A percentile compares a stretch with the other conserved stretches of the same genome.
Evolutionary conservation across 2,888 invertebrate genomes (phyloP).

Genomic region (Pristionchus entomophagus): DNA sequence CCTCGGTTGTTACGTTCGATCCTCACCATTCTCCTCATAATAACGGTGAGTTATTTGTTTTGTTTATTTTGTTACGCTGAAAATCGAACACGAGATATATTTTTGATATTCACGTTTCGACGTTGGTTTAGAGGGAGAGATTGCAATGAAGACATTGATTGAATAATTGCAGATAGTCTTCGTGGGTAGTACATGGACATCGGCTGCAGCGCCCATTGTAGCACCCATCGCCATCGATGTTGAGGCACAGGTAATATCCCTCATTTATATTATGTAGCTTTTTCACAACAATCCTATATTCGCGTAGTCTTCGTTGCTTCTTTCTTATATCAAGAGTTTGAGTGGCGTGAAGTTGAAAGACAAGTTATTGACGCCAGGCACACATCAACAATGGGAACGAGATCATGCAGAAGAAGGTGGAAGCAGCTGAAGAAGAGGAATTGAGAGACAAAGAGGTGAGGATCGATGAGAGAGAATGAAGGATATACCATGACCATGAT

Average conservation of each 20-base stretch:
- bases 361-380: not conserved
- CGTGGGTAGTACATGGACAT: not conserved
- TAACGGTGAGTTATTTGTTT: conserved; percentile 37
- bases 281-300: too few species aligned
- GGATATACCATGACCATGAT: not conserved
- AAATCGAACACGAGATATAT: too few species aligned
- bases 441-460: conserved; percentile 6
- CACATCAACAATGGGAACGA: conserved; percentile 23
- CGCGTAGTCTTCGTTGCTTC: too few species aligned
- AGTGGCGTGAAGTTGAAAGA: too few species aligned
- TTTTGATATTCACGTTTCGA: too few species aligned
- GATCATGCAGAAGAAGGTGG: conserved; percentile 24
- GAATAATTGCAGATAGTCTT: conserved; percentile 36
- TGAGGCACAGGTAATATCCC: not conserved
- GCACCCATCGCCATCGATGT: not conserved
- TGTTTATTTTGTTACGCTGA: not conserved
- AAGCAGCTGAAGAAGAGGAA: not conserved
- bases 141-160: not conserved
- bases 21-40: conserved; percentile 46
- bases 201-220: not conserved
- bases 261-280: not conserved
- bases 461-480: not conserved
- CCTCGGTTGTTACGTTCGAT: conserved; percentile 54
- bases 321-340: too few species aligned
- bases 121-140: too few species aligned